Percentiles rank a stretch among this genome's conserved stretches.
Evolutionary conservation across 92 coral and sea anemone species (phyloP).

Genomic region (Epizoanthus stellaris): DNA sequence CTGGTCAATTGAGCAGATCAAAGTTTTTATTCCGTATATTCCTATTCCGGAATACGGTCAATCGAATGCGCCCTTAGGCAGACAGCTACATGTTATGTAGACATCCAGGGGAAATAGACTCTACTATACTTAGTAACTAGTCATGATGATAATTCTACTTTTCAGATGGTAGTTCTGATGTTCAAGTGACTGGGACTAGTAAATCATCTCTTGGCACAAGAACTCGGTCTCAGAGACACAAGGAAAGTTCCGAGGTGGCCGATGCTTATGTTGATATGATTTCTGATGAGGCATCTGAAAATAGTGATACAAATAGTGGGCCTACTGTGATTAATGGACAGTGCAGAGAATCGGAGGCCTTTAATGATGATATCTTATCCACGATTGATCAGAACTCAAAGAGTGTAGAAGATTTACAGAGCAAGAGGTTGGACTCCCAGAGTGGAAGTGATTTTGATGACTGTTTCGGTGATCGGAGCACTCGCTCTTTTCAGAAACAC

Average conservation of each 20-base stretch:
- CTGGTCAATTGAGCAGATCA: too few relatives aligned
- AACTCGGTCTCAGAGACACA: slow-evolving; percentile 3
- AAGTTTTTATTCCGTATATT: too few relatives aligned
- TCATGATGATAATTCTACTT: not conserved
- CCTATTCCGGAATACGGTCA: too few relatives aligned
- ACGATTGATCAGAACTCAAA: not conserved
- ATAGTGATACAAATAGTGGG: not conserved
- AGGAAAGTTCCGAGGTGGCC: not conserved
- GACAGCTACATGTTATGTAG: too few relatives aligned
- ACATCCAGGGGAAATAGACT: too few relatives aligned
- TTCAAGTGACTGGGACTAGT: not conserved
- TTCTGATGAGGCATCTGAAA: not conserved
- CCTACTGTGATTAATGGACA: not conserved
- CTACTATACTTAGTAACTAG: too few relatives aligned
- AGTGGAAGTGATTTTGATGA: slow-evolving; percentile 34
- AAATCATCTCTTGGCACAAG: not conserved
- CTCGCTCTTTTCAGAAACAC: not conserved
- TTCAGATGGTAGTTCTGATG: not conserved
- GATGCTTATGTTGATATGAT: not conserved
- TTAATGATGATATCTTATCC: not conserved
- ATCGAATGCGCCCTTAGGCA: too few relatives aligned
- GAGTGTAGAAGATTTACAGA: not conserved
- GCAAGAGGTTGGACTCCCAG: not conserved
- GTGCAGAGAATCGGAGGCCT: not conserved
- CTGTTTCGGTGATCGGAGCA: not conserved